A percentile compares a stretch with the other conserved stretches of the same genome.
These are phyloP conservation scores for Paramormyrops kingsleyae DNA, from an alignment of 2,113 vertebrate genomes.

Conservation along the genomic window DNA sequence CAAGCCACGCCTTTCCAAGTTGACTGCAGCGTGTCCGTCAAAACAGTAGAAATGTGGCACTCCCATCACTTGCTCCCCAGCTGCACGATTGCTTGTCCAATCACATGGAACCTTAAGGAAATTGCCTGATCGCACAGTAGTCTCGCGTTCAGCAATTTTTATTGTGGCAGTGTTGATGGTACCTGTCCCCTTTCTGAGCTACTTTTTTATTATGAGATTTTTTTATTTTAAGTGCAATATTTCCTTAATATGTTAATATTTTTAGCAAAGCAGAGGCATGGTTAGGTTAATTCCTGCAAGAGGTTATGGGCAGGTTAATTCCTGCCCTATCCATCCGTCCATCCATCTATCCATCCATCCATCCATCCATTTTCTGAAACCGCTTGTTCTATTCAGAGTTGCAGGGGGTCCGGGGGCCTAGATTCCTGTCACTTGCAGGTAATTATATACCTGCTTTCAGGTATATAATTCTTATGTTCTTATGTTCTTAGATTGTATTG, in stretches of 20 bases:
- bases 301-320: too few relatives aligned
- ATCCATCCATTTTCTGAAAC: too few relatives aligned
- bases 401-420: background rate
- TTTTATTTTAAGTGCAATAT: background rate
- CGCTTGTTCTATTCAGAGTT: too few relatives aligned
- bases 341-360: too few relatives aligned
- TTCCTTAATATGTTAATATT: background rate
- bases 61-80: background rate
- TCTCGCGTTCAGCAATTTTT: background rate
- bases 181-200: background rate
- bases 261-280: background rate
- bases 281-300: too few relatives aligned
- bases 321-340: too few relatives aligned
- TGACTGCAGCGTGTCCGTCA: background rate
- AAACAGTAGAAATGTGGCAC: background rate
- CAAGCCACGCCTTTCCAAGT: background rate
- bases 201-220: background rate
- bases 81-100: background rate
- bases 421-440: background rate
- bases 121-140: background rate
- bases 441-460: background rate
- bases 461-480: too few relatives aligned
- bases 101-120: background rate
- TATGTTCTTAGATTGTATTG: background rate
- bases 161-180: background rate